phyloP scores from a whole-genome alignment of 2,113 vertebrate species.

The Notarius lentiginosus region DNA sequence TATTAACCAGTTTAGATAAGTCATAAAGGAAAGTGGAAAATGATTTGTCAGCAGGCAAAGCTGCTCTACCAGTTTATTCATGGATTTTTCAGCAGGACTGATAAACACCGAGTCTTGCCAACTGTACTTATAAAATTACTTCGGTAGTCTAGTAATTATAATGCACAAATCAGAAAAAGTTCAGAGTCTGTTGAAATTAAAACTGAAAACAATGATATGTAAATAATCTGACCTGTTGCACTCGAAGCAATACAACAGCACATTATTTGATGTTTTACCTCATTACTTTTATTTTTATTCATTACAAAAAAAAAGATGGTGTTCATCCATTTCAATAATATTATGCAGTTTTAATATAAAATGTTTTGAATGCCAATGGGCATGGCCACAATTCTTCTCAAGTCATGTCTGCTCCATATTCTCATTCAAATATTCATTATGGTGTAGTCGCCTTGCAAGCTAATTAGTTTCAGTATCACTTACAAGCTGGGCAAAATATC shows the following conservation, averaged over 20 bases:
- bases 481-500: constrained; percentile 42
- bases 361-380: background rate
- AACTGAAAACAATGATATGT: no score
- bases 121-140: background rate
- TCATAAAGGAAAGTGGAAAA: background rate
- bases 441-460: constrained; percentile 2
- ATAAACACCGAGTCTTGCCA: background rate
- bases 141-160: no score
- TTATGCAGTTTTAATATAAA: background rate
- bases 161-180: no score
- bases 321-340: background rate
- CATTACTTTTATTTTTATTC: no score
- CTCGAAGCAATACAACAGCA: no score
- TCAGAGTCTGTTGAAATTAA: no score
- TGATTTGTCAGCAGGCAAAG: background rate
- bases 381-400: background rate
- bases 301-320: background rate
- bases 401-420: constrained; percentile 12
- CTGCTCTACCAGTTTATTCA: background rate
- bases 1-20: background rate
- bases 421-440: constrained; percentile 42
- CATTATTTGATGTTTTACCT: no score
- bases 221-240: no score
- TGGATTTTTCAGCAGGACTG: background rate
- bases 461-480: constrained; percentile 37